Evolutionary conservation across 1,140 invertebrate genomes (phyloP), one percentile per base, ranked within the genome.

Genomic region (Euglossa dilemma): DNA sequence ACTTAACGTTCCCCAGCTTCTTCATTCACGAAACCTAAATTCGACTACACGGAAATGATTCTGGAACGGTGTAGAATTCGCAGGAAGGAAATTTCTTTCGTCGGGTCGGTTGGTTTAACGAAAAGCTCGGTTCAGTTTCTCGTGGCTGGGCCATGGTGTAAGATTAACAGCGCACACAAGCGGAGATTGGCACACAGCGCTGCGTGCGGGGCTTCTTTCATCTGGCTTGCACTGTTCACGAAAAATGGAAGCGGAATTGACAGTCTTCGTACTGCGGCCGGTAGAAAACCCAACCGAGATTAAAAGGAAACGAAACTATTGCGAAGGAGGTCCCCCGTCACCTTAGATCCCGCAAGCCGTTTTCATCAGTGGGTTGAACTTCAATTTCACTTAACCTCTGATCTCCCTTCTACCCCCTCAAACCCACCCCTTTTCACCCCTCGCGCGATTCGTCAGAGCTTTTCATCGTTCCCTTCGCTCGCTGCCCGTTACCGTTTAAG

Each of bases 371-470:
- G 77, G 84, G 28, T 80, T 74, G 18, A 85, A 90, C 89, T 90
- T 91, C 90, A 91, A 91, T 91, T 91, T 90, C 89, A 90, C 90
- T 91, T 89, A 91, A 89, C 78, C 81, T 72, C 80, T 54, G 74
- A 90, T 59, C 61, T 78, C 76, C 56, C 45, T n/a, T 11, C 61
- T 63, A 45, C 45, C 67, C 6, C 18, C 20, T 11, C 8, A n/a
- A 11, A 0, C 20, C 16, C 1, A 16, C n/a, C 14, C 23, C 45
- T 50, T 25, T 69, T n/a, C 56, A 47, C 7, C 23, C 6, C 23
- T 7, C n/a, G 11, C 43, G 4, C n/a, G 45, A 18, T 69, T 25
- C 70, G 50, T 73, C 77, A 61, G 47, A 50, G 61, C 63, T 64
- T 67, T 77, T 67, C 75, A 23, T 8, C 28, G 11, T 47, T n/a